A percentile compares a stretch with the other conserved stretches of the same genome.
Evolutionary conservation across 30 jellyfish, hydroid and myxozoan genomes (phyloP).

Genomic region (Catostylus mosaicus): DNA sequence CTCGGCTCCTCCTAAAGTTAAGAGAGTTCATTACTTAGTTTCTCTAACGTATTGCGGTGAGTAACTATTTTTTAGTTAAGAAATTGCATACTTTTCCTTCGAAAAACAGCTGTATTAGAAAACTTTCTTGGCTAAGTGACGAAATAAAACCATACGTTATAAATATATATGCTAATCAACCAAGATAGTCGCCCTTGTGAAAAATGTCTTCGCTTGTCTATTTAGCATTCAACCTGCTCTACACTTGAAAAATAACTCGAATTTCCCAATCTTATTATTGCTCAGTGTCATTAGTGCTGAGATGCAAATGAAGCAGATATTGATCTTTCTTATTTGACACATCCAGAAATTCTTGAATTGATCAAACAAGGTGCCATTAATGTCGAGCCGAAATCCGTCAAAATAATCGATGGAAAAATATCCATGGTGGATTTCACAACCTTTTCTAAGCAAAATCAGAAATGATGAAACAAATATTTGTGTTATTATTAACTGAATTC

Average conservation of each 20-base stretch:
- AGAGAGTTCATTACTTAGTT: no score
- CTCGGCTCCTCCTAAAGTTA: no score
- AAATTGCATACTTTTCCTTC: no score
- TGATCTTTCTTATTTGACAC: neutral
- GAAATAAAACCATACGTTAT: no score
- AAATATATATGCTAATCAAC: no score
- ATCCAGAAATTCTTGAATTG: neutral
- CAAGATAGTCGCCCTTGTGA: no score
- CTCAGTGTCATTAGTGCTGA: neutral
- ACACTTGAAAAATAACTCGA: no score
- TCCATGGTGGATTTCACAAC: neutral
- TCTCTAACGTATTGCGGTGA: no score
- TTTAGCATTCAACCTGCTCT: neutral
- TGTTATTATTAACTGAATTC: neutral
- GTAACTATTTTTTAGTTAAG: no score
- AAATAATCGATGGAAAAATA: neutral
- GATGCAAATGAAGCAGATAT: neutral
- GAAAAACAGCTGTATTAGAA: no score
- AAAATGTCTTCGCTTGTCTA: no score
- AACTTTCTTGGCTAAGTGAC: no score
- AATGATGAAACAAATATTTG: constrained; percentile 8
- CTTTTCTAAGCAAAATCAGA: neutral
- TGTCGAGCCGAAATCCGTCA: neutral
- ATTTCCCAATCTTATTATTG: neutral
- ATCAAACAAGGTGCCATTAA: neutral